Conservation (phyloP, 2,888 invertebrate species). For the Philopedon plagiatum region DNA sequence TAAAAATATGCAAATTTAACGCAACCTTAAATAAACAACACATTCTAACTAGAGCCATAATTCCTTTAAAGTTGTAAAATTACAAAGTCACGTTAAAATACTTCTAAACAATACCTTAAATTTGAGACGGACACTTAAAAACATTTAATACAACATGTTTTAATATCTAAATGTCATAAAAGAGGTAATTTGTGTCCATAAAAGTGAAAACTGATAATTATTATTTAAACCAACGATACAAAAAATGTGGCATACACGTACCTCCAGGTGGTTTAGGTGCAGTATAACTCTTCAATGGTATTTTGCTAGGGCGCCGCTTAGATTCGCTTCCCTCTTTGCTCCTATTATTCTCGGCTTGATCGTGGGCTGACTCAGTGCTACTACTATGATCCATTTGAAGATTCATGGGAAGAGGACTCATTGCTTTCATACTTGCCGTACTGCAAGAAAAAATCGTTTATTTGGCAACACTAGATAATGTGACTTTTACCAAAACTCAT, state of each 20-base stretch:
- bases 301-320: constrained; percentile 77
- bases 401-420: constrained; percentile 72
- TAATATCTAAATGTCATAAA: too few species aligned
- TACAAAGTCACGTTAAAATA: too few species aligned
- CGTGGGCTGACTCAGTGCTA: constrained; percentile 77
- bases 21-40: too few species aligned
- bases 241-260: constrained; percentile 40
- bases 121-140: too few species aligned
- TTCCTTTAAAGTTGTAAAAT: too few species aligned
- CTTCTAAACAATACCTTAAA: too few species aligned
- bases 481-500: neutral
- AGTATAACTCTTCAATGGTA: constrained; percentile 76
- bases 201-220: too few species aligned
- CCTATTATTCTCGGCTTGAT: constrained; percentile 69
- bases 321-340: constrained; percentile 54
- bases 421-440: constrained; percentile 73
- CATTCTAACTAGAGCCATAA: too few species aligned
- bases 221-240: neutral
- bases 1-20: too few species aligned
- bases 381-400: constrained; percentile 73
- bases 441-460: constrained; percentile 30
- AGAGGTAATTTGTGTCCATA: too few species aligned
- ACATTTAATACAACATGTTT: too few species aligned
- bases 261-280: constrained; percentile 75
- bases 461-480: neutral